Evolutionary conservation across 2,888 invertebrate species (phyloP), one percentile per base, ranked within the genome.

Genomic region (Ochropleura plecta): DNA sequence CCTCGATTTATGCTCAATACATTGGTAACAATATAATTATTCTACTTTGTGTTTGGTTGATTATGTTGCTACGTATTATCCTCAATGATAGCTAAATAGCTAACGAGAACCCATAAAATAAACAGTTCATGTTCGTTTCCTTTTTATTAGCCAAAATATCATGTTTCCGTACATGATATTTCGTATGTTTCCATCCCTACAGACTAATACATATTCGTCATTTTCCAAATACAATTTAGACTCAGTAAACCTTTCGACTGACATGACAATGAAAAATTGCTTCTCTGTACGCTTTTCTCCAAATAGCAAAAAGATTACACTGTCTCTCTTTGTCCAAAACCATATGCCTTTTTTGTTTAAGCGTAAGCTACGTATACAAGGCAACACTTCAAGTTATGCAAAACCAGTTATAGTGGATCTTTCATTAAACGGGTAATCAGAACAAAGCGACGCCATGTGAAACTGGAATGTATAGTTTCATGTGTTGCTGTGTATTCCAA

Each of bases 211-310:
- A 48, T 67, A 67, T 18, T 60, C 46, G 48, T 69, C 51, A 78
- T 69, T 53, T 60, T 46, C 16, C 18, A 60, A 76, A 68, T 60
- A 20, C 16, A 14, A 46, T 40, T 10, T 48, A 20, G 18, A 16
- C 72, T 46, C 76, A 53, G 59, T 51, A 42, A 16, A 30, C 51
- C 40, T 59, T 59, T 20, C 8, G 59, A 42, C n/a, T 10, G 42
- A 10, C 51, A 57, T 18, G 55, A 77, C 72, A 62, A 57, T 57
- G 76, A 76, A 55, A 76, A 79, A 76, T 72, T 20, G 20, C 44
- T 44, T 71, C 5, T 46, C 12, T 14, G 44, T 14, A 55, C 44
- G 20, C 57, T 76, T 76, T 76, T 76, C 60, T 44, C 14, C 14
- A 63, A 55, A 79, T 70, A 63, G 53, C 20, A 48, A 46, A 9